phyloP scores from a whole-genome alignment of 2,113 vertebrate species.

The Larimichthys crocea region DNA sequence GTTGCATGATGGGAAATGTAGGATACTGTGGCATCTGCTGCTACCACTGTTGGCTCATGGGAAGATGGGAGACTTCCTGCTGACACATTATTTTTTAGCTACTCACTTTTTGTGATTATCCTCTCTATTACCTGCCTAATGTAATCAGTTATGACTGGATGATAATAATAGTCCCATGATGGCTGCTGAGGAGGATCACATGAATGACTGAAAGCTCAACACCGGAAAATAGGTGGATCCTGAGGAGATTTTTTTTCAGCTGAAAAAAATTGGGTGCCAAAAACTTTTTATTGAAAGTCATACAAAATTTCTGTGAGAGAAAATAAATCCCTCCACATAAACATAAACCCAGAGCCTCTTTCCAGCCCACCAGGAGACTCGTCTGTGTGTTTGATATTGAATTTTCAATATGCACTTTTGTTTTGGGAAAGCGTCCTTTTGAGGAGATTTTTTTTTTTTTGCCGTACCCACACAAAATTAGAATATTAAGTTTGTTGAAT shows the following conservation, averaged over 20 bases:
- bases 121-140: background rate
- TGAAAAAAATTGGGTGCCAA: background rate
- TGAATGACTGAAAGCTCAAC: background rate
- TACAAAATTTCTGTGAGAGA: background rate
- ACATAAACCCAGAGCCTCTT: conserved; percentile 3
- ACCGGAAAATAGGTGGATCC: background rate
- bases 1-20: background rate
- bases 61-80: background rate
- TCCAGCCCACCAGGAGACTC: background rate
- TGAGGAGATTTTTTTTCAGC: background rate
- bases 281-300: background rate
- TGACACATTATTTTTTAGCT: too few species aligned
- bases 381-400: background rate
- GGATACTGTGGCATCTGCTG: background rate
- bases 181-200: background rate
- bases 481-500: conserved; percentile 50
- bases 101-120: too few species aligned
- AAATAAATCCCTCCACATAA: conserved; percentile 3
- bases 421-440: conserved; percentile 7
- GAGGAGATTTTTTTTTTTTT: background rate
- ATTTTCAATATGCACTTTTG: conserved; percentile 22
- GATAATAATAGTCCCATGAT: background rate
- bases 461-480: conserved; percentile 21
- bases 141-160: too few species aligned
- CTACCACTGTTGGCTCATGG: background rate